Evolutionary conservation across 2,797 vertebrate species (phyloP), one percentile per base, ranked within the genome.

Genomic region (Pteronotus mesoamericanus): DNA sequence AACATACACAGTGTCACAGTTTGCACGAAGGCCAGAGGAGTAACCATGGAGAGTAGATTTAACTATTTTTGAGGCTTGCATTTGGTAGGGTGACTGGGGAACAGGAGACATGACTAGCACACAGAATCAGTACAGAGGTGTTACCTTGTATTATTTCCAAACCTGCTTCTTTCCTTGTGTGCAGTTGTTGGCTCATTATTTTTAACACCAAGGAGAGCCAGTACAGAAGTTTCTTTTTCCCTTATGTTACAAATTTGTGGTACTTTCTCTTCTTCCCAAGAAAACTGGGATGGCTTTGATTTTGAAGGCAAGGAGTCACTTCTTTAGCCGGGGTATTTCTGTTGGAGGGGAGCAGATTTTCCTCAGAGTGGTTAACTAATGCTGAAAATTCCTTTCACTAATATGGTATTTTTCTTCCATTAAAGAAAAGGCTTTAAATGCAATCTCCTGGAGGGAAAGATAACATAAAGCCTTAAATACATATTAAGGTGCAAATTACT

Each of bases 401-500:
- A 64, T 57, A 32, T 18, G 46, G 16, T 84, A 9, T 71, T 69
- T 96, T 83, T 95, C 61, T 86, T 78, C 46, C 59, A 59, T 72
- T 82, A 82, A 93, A 93, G 72, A 80, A 91, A 93, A 85, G n/a
- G 3, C 51, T 95, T 61, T 66, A 94, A 77, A 78, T 24, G 21
- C 55, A 90, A 75, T 90, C 37, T 51, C n/a, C 51, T 78, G 26
- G 42, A 26, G 9, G 8, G 75, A 86, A 92, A 75, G 79, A 93
- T 68, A 79, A 34, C 9, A 77, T 37, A 75, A 83, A 74, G 22
- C 5, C 57, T 84, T 72, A 94, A 82, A 74, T 75, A 89, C 6
- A 42, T 32, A 57, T 18, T 34, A 72, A 83, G 42, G 44, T 90
- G 37, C 71, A 91, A 68, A 68, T 69, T 32, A 77, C n/a, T 29